These are phyloP conservation scores for Crocidura indochinensis DNA, from an alignment of 2,797 vertebrate species.

Conservation along the genomic window DNA sequence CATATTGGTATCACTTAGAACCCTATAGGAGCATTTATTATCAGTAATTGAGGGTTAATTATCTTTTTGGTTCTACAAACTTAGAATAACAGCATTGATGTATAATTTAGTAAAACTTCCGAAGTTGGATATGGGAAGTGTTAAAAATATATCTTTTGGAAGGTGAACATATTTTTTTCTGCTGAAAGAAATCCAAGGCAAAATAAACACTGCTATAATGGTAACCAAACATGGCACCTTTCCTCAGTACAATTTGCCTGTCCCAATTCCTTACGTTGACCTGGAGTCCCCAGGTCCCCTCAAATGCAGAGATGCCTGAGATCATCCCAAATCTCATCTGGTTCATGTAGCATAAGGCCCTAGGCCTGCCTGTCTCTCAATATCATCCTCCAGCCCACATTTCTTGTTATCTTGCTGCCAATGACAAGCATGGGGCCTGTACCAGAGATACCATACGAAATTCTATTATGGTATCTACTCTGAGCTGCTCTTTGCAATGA, in stretches of 20 bases:
- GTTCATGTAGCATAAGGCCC: background rate
- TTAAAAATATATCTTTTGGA: conserved; percentile 30
- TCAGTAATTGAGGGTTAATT: conserved; percentile 31
- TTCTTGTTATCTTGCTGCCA: background rate
- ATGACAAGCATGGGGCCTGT: background rate
- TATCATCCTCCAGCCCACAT: background rate
- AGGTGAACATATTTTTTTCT: background rate
- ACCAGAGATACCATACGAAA: background rate
- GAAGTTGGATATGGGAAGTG: conserved; percentile 38
- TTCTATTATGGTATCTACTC: background rate
- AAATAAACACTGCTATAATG: background rate
- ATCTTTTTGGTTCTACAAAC: background rate
- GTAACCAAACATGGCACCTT: background rate
- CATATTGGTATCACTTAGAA: background rate
- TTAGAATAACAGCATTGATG: conserved; percentile 49
- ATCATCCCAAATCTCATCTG: background rate
- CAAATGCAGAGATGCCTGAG: background rate
- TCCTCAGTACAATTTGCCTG: background rate
- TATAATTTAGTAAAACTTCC: conserved; percentile 7
- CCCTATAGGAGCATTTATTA: background rate
- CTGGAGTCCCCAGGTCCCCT: background rate
- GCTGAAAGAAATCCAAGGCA: background rate
- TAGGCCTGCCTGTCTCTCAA: background rate
- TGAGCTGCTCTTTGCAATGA: background rate
- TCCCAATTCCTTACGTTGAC: background rate